Base-by-base conservation (phyloP, 2,797 vertebrate genomes). In the Graptemys geographica region DNA sequence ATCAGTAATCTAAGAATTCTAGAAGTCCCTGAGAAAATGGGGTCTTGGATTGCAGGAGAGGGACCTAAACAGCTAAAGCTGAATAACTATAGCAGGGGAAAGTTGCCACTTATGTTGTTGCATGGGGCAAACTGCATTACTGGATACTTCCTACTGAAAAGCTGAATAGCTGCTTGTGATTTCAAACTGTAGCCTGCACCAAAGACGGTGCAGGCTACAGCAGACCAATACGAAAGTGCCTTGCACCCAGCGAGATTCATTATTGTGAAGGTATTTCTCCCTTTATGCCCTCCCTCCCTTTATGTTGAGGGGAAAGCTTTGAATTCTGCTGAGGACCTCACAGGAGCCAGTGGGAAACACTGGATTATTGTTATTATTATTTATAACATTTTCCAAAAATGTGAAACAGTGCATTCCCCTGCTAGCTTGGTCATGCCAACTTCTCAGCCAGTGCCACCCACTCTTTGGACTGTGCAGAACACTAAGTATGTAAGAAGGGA, bases 261-360 rank as follows among this genome's bases (percentile, higher is more conserved):
- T 8, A 52, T n/a, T 23, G 31, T 3, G 16, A 0, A 0, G 0
- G 4, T 5, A 81, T 27, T 16, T 18, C 69, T 41, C 56, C 53
- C 59, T 56, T 2, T 11, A 59, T 0, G 1, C 16, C 3, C 5
- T 51, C 76, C 72, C 56, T 31, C 27, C 5, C 47, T 56, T 47
- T 13, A 47, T 1, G 51, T 53, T 74, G 41, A 92, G 31, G 6
- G 31, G 27, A 95, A 87, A 57, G 6, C 44, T 28, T 21, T 2
- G 0, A 6, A 72, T 37, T 59, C 53, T 62, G 84, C 49, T 4
- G 41, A 81, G 81, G 69, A 49, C 55, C 72, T 53, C 7, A 1
- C 19, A 81, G 62, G 76, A 87, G 37, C 23, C 79, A 62, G 49
- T 18, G 76, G 82, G 41, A 92, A n/a, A 49, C 51, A 83, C 41